These are phyloP conservation scores for Eubucco bourcierii DNA, from an alignment of 2,113 vertebrate genomes.

Conservation along the genomic window DNA sequence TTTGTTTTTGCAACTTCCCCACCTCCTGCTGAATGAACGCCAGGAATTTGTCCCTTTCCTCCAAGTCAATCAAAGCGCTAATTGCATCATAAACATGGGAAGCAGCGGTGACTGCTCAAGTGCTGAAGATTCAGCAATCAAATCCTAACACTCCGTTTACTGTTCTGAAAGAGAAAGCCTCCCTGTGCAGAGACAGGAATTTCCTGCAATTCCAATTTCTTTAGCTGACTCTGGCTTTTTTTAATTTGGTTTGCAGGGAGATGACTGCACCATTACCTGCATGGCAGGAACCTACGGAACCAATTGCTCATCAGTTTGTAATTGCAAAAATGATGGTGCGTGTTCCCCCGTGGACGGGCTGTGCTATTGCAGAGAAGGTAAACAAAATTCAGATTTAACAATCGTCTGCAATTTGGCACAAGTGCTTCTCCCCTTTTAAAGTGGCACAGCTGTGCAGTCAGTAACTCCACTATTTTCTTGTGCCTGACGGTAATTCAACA, in stretches of 20 bases:
- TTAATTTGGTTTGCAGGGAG: constrained; percentile 78
- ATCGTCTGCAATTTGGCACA: background rate
- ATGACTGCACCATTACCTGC: constrained; percentile 87
- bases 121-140: constrained; percentile 52
- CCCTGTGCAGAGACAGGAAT: constrained; percentile 8
- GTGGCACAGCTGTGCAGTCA: background rate
- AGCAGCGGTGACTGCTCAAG: constrained; percentile 36
- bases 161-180: background rate
- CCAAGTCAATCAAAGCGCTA: constrained; percentile 62
- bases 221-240: background rate
- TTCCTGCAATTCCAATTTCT: background rate
- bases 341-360: constrained; percentile 91
- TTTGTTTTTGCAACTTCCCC: constrained; percentile 67
- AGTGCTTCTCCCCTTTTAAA: background rate
- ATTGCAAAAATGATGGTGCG: constrained; percentile 84
- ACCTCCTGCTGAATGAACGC: constrained; percentile 58
- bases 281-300: constrained; percentile 84
- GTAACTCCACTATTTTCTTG: background rate
- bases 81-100: constrained; percentile 60
- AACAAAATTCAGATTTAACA: background rate
- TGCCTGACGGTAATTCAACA: background rate
- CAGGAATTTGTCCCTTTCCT: constrained; percentile 62
- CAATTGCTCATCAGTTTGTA: constrained; percentile 89
- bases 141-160: background rate
- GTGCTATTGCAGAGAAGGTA: constrained; percentile 95